A percentile compares a stretch with the other conserved stretches of the same genome.
These are phyloP conservation scores for Oceanites oceanicus DNA, from an alignment of 2,113 vertebrate genomes.

Conservation along the genomic window DNA sequence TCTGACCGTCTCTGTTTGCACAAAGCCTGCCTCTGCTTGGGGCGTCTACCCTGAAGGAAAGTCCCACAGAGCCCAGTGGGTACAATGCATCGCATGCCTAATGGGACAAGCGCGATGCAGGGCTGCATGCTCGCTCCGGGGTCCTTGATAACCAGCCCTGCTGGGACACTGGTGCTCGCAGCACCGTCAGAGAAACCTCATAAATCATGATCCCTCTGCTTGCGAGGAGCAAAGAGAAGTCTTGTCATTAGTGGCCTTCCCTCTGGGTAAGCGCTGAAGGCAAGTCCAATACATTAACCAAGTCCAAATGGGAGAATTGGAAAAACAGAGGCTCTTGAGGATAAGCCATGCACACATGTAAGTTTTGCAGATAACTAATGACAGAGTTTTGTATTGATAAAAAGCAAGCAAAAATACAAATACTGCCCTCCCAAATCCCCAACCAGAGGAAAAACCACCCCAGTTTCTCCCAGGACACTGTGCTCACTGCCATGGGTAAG, in stretches of 20 bases:
- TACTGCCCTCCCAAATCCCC: not conserved
- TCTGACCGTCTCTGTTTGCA: not conserved
- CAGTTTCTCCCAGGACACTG: not conserved
- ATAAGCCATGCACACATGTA: not conserved
- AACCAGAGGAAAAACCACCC: not conserved
- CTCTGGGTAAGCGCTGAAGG: not conserved
- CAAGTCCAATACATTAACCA: not conserved
- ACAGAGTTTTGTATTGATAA: not conserved
- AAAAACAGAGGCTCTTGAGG: not conserved
- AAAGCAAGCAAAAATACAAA: not conserved
- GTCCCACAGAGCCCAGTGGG: not conserved
- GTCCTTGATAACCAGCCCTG: not conserved
- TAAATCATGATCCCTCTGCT: not conserved
- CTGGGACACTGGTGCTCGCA: not conserved
- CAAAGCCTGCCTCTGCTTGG: not conserved
- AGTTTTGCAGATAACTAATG: not conserved
- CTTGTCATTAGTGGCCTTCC: not conserved
- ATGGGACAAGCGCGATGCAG: not conserved
- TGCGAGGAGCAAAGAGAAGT: not conserved
- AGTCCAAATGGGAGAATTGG: not conserved
- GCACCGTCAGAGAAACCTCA: not conserved
- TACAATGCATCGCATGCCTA: accelerated
- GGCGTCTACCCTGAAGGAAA: not conserved
- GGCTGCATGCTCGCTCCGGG: accelerated
- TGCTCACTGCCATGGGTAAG: not conserved